Percentiles rank a stretch among this genome's conserved stretches.
These are phyloP conservation scores for Gnatocerus cornutus DNA, from an alignment of 2,888 invertebrate genomes.

Conservation along the genomic window DNA sequence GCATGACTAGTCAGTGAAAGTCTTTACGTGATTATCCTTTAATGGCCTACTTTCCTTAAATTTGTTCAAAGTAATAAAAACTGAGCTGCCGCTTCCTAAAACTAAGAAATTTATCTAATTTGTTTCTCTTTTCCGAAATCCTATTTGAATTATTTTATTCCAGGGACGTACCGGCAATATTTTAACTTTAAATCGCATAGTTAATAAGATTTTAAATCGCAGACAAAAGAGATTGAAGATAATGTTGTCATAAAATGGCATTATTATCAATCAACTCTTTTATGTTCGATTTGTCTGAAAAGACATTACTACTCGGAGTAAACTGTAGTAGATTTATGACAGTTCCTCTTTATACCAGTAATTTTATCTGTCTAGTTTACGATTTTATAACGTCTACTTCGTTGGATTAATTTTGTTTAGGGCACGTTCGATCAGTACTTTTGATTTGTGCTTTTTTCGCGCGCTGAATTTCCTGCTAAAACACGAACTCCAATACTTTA, in stretches of 20 bases:
- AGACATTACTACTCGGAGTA: conserved; percentile 17
- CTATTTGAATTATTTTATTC: background rate
- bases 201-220: conserved; percentile 5
- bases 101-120: too few species aligned
- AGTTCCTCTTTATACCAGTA: conserved; percentile 20
- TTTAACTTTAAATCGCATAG: background rate
- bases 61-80: too few species aligned
- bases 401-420: conserved; percentile 35
- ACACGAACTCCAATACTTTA: conserved; percentile 12
- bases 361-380: conserved; percentile 35
- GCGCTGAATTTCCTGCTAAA: conserved; percentile 9
- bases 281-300: conserved; percentile 25
- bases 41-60: too few species aligned
- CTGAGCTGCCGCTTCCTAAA: too few species aligned
- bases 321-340: conserved; percentile 14
- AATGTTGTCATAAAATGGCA: conserved; percentile 13
- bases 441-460: conserved; percentile 11
- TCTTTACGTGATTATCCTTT: too few species aligned
- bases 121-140: too few species aligned
- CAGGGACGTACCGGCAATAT: background rate
- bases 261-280: conserved; percentile 29
- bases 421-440: conserved; percentile 26
- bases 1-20: too few species aligned
- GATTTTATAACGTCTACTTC: conserved; percentile 30
- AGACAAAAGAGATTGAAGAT: conserved; percentile 2